Base-by-base conservation (phyloP, 1,140 invertebrate species). In the Argopecten irradians region DNA sequence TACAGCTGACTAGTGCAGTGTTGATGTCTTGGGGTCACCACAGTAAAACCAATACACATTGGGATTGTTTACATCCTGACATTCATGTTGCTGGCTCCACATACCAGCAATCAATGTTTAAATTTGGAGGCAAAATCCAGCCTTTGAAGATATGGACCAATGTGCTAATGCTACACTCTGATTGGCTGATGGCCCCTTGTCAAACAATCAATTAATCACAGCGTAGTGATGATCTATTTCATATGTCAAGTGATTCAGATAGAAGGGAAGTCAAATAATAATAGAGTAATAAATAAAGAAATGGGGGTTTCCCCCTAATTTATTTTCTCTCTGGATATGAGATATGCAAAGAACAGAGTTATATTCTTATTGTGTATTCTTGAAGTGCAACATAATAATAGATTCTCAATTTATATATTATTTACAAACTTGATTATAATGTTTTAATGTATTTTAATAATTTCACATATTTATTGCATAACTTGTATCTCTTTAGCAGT, bases 51-150 rank as follows among this genome's bases (percentile, higher is more conserved):
- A 86, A 86, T 87, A 83, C 43, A 87, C 82, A 85, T 16, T 19
- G 34, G 35, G 71, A 84, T 89, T 89, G 88, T 89, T 89, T 89
- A 86, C 86, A 87, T 87, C 39, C 83, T 83, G 36, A n/a, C 86
- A 71, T 87, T 46, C 33, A 28, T 32, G 83, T 85, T 41, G 41
- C 36, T 46, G n/a, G 36, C 33, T 46, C 85, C 36, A 43, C 34
- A 88, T 87, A 89, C 55, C 55, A 71, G 55, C 55, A 71, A 71
- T 71, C 55, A 71, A 90, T 91, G 91, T 95, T 95, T 94, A 93
- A 94, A 94, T 94, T 95, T 94, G 94, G 94, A 93, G 94, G 94
- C 94, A 95, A 93, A 93, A 93, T 93, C 55, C n/a, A 28, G 55
- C 55, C 55, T 71, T 71, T 71, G 55, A 71, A 3, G 55, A 71